A percentile compares a stretch with the other conserved stretches of the same genome.
Evolutionary conservation across 1,140 invertebrate genomes (phyloP).

Genomic region (Agrypnia vestita): DNA sequence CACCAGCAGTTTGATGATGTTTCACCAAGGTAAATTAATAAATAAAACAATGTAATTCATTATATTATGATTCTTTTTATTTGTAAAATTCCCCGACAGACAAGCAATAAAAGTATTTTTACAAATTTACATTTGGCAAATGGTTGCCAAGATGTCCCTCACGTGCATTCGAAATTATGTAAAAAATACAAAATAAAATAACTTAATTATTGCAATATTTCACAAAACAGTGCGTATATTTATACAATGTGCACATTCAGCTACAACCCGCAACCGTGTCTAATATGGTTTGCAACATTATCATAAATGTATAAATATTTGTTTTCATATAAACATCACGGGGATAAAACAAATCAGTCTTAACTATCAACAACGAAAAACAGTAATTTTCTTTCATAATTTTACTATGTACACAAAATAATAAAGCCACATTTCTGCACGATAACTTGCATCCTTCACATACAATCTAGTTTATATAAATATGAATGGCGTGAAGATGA

Average conservation of each 20-base stretch:
- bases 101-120: conserved; percentile 12
- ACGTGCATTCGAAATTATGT: conserved; percentile 5
- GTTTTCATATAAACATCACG: conserved; percentile 19
- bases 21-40: conserved; percentile 10
- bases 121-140: conserved; percentile 32
- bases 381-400: conserved; percentile 20
- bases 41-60: conserved; percentile 47
- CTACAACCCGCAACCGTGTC: conserved; percentile 47
- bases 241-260: conserved; percentile 53
- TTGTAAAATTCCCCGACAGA: conserved; percentile 41
- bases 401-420: conserved; percentile 31
- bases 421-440: not conserved
- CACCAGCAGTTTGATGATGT: not conserved
- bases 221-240: conserved; percentile 34
- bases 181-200: conserved; percentile 38
- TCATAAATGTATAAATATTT: conserved; percentile 17
- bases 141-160: not conserved
- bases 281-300: conserved; percentile 25
- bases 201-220: conserved; percentile 43
- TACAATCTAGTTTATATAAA: conserved; percentile 1
- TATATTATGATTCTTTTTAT: conserved; percentile 41
- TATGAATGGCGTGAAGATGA: not conserved
- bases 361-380: conserved; percentile 39
- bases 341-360: conserved; percentile 46
- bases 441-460: not conserved